Evolutionary conservation across 2,797 vertebrate genomes (phyloP), one percentile per base, ranked within the genome.

Genomic region (Cetoscarus ocellatus): DNA sequence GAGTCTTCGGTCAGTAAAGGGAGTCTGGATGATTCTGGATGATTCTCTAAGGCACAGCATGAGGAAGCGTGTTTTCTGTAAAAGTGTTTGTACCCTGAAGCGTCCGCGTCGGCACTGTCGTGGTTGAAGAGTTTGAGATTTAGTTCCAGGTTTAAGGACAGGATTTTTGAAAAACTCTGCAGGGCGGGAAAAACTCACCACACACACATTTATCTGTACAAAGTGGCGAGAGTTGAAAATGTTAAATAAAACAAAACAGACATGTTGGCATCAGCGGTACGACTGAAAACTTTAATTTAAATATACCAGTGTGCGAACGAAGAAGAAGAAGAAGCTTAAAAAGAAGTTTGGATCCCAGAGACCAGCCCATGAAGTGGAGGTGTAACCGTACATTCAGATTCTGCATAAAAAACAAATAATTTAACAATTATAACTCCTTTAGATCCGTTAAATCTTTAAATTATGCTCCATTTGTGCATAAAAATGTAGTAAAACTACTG

Each of bases 41-140:
- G 57, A 53, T 43, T 48, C 57, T 63, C 54, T 75, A 77, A 82
- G 79, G 71, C 79, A 74, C 79, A 57, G 54, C 50, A 74, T 71
- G 70, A 77, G 61, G 40, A 34, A n/a, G 39, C 35, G 3, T 5
- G 3, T 54, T 43, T 5, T 34, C 43, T 18, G 1, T 2, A 27
- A 27, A 34, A 35, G 15, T 18, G 50, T 68, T 9, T 7, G 55
- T 5, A 68, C 40, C 60, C 55, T 69, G 75, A 34, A 60, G 53
- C 60, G 14, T 44, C 62, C 19, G 53, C 0, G 17, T 13, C 19
- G 19, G 55, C 44, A 18, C 64, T 11, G 43, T 3, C 0, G 47
- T 40, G 56, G 47, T 9, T 12, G 7, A 4, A 5, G 0, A 8
- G 18, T 8, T 7, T 45, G 59, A 55, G 3, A 10, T 42, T 10